Base-by-base conservation (phyloP, 2,113 vertebrate species). In the Hemiscyllium ocellatum region DNA sequence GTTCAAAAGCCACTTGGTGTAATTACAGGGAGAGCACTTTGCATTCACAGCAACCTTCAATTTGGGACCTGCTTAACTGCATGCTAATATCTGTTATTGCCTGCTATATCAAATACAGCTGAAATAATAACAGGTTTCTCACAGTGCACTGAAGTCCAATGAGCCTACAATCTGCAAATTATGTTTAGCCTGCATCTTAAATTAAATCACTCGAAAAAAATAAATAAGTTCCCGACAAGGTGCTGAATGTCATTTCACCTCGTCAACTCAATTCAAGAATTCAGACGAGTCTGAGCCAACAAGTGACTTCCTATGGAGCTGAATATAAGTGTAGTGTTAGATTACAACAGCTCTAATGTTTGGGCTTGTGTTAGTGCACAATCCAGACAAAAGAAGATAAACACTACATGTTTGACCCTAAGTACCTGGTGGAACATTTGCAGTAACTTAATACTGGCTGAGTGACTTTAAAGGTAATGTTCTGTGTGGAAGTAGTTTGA, bases 81-180 rank as follows among this genome's bases (percentile, higher is more conserved):
- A 33, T 93, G 94, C 68, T 95, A 95, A 95, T 95, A 95, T 76
- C 94, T 52, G 94, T 95, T 95, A 95, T 95, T 95, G 94, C 69
- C 37, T 52, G 69, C 72, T 61, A 95, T 72, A 72, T 95, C 69
- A 95, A 95, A 95, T 95, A 95, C 47, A 95, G 94, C 69, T 26
- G 94, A 95, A 95, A 95, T 95, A 95, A 95, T 95, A 72, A 95
- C 42, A 70, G 94, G 94, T 70, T 95, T 95, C 69, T 95, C 69
- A 47, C 94, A 52, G 94, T 72, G 68, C 24, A 70, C 52, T 47
- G 94, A 50, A 95, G 42, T 50, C 68, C 94, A 70, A 72, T 76
- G 68, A 72, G 68, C 61, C 61, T 66, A 37, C 65, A 37, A 76
- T 52, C 94, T 76, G 69, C 47, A 95, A 95, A 72, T 95, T 95